Percentiles rank a stretch among this genome's conserved stretches.
These are phyloP conservation scores for Dicrurus megarhynchus DNA, from an alignment of 2,113 vertebrate genomes.

Conservation along the genomic window DNA sequence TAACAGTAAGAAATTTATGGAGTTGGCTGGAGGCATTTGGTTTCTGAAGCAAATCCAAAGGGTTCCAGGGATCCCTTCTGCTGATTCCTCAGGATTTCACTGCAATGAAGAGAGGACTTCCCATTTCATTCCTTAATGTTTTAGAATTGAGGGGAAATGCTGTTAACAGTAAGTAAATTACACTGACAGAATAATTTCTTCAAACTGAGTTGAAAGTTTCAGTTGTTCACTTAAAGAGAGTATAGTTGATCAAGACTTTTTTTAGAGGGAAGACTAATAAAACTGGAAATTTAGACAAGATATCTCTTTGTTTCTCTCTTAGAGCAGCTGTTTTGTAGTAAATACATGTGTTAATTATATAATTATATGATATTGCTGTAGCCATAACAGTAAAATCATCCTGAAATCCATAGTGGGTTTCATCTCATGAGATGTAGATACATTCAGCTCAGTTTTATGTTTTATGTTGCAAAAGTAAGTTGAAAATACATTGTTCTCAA, in stretches of 20 bases:
- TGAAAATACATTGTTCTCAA: neutral
- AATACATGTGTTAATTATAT: neutral
- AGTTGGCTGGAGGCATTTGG: neutral
- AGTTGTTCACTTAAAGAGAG: neutral
- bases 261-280: neutral
- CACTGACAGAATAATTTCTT: neutral
- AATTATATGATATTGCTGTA: neutral
- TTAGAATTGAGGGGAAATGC: neutral
- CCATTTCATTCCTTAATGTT: neutral
- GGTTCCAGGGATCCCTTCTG: neutral
- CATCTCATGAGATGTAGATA: too few relatives aligned
- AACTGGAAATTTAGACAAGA: neutral
- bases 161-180: neutral
- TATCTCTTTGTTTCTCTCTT: neutral
- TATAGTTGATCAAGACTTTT: neutral
- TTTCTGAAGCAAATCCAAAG: neutral
- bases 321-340: neutral
- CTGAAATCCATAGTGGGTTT: too few relatives aligned
- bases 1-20: neutral
- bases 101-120: neutral
- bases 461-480: neutral
- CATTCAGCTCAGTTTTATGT: neutral
- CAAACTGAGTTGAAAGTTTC: neutral
- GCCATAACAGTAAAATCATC: neutral
- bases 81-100: neutral